A percentile compares a stretch with the other conserved stretches of the same genome.
Conservation (phyloP, 2,888 invertebrate genomes). For the Biston betularia region DNA sequence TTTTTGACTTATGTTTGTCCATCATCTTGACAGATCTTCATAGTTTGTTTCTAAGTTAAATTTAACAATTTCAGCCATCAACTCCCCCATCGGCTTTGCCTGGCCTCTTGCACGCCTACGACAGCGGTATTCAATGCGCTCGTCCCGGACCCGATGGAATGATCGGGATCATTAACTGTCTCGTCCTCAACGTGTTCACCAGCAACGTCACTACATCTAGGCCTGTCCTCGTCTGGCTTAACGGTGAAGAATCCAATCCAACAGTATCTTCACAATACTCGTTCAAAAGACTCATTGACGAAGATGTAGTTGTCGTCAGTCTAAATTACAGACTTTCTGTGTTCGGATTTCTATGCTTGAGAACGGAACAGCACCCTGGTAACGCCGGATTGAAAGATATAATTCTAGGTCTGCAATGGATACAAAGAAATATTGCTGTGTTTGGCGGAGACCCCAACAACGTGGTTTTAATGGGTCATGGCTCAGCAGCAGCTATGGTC, state of each 20-base stretch:
- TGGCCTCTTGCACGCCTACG: neutral
- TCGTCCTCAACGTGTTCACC: conserved; percentile 65
- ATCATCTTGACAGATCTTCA: neutral
- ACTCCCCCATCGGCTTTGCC: neutral
- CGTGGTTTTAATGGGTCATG: conserved; percentile 92
- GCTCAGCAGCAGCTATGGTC: conserved; percentile 88
- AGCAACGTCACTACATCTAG: conserved; percentile 54
- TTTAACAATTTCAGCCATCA: conserved; percentile 1
- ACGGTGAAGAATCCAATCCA: conserved; percentile 64
- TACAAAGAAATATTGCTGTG: conserved; percentile 84
- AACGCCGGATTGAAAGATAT: conserved; percentile 95
- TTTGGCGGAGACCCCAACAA: conserved; percentile 86
- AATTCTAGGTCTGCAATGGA: conserved; percentile 90
- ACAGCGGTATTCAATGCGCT: conserved; percentile 3
- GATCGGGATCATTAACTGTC: conserved; percentile 68
- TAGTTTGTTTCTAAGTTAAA: neutral
- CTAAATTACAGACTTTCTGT: conserved; percentile 90
- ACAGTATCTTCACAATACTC: conserved; percentile 52
- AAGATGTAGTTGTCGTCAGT: conserved; percentile 87
- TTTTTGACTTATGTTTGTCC: neutral
- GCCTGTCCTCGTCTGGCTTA: conserved; percentile 71
- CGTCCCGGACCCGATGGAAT: conserved; percentile 63
- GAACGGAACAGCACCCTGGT: conserved; percentile 88
- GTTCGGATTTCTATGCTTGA: conserved; percentile 89
- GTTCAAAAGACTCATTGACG: conserved; percentile 87